Conservation (phyloP, 2,113 vertebrate species). For the Chiloscyllium plagiosum region DNA sequence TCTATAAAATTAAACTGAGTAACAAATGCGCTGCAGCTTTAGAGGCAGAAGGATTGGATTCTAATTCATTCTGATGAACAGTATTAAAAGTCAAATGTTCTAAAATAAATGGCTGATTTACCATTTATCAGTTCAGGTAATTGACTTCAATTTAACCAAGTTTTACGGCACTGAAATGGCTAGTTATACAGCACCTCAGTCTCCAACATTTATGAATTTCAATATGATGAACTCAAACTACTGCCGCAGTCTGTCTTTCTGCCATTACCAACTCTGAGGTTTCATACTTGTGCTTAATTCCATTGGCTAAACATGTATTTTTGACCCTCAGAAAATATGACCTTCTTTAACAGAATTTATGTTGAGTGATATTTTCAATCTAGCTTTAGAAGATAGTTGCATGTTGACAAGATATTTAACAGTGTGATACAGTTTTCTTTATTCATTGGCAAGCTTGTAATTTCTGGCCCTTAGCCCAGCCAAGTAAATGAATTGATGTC, state of each 20-base stretch:
- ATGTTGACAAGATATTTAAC: background rate
- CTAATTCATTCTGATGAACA: background rate
- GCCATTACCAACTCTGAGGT: background rate
- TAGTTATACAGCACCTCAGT: background rate
- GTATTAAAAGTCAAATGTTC: background rate
- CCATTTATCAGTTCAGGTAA: conserved; percentile 29
- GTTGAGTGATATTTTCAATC: background rate
- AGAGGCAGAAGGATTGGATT: background rate
- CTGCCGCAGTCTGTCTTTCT: background rate
- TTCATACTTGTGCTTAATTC: background rate
- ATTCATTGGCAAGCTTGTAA: background rate
- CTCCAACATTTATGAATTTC: conserved; percentile 7
- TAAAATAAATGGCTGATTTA: conserved; percentile 27
- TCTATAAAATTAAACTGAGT: background rate
- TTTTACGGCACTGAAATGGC: background rate
- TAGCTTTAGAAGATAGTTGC: background rate
- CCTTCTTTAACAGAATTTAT: background rate
- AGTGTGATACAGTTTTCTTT: background rate
- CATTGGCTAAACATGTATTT: background rate
- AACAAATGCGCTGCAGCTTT: too few relatives aligned
- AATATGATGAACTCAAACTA: background rate
- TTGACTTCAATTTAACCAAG: conserved; percentile 19
- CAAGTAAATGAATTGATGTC: background rate
- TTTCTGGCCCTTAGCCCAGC: background rate
- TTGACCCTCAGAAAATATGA: background rate